Conservation (phyloP, 2,797 vertebrate genomes). For the Acipenser transmontanus region DNA sequence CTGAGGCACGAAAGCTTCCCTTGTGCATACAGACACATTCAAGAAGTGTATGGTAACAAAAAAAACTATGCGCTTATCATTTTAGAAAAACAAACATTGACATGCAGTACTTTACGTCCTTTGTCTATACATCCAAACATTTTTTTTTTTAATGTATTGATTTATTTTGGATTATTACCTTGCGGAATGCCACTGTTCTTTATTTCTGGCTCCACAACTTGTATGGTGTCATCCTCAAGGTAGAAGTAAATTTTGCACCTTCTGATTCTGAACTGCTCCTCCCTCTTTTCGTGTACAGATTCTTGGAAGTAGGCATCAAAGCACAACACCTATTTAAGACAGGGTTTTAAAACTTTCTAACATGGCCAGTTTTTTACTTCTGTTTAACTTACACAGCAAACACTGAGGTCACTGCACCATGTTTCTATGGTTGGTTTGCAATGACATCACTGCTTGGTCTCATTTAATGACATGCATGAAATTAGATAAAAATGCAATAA, state of each 20-base stretch:
- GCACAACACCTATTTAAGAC: conserved; percentile 62
- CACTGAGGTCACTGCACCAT: too few relatives aligned
- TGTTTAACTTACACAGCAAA: too few relatives aligned
- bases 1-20: too few relatives aligned
- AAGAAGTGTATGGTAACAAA: neutral
- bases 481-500: too few relatives aligned
- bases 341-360: too few relatives aligned
- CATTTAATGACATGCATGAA: too few relatives aligned
- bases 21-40: too few relatives aligned
- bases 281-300: conserved; percentile 54
- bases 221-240: conserved; percentile 84
- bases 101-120: neutral
- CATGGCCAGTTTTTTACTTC: too few relatives aligned
- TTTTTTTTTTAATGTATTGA: neutral
- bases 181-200: conserved; percentile 81
- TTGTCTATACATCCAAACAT: neutral
- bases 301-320: conserved; percentile 84
- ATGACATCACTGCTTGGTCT: too few relatives aligned
- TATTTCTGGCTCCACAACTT: conserved; percentile 74
- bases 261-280: conserved; percentile 71
- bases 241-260: conserved; percentile 83
- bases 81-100: too few relatives aligned
- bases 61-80: neutral
- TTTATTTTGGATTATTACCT: conserved; percentile 56
- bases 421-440: too few relatives aligned